Conservation (phyloP, 2,113 vertebrate genomes). For the Zosterops pallidus region DNA sequence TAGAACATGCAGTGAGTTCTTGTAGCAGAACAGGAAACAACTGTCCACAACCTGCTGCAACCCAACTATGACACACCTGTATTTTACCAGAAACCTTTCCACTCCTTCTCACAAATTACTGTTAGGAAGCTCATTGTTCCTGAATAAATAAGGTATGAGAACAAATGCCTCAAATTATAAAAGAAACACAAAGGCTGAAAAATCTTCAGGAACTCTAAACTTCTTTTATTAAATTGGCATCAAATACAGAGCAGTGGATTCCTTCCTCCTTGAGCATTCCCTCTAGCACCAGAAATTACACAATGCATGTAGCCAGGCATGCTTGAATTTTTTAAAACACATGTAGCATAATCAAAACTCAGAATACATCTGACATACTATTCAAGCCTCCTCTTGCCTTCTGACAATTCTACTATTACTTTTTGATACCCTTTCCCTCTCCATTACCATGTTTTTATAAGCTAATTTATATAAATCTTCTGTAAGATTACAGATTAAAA, state of each 20-base stretch:
- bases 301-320: not conserved
- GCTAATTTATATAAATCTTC: slow-evolving; percentile 53
- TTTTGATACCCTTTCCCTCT: not conserved
- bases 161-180: slow-evolving; percentile 8
- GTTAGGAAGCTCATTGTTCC: not conserved
- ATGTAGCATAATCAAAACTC: not conserved
- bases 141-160: not conserved
- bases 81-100: not conserved
- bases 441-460: slow-evolving; percentile 39
- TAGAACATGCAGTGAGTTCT: not conserved
- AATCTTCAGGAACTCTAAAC: not conserved
- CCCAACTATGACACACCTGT: not conserved
- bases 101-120: not conserved
- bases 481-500: slow-evolving; percentile 52
- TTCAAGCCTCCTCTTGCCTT: not conserved
- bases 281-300: not conserved
- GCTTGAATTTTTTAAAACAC: not conserved
- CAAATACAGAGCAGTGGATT: not conserved
- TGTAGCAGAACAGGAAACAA: not conserved
- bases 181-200: slow-evolving; percentile 32
- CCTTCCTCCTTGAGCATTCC: not conserved
- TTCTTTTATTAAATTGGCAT: not conserved
- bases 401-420: slow-evolving; percentile 13
- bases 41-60: not conserved
- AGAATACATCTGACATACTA: not conserved